A percentile compares a stretch with the other conserved stretches of the same genome.
Evolutionary conservation across 2,888 invertebrate genomes (phyloP).

Genomic region (Synergus gifuensis): DNA sequence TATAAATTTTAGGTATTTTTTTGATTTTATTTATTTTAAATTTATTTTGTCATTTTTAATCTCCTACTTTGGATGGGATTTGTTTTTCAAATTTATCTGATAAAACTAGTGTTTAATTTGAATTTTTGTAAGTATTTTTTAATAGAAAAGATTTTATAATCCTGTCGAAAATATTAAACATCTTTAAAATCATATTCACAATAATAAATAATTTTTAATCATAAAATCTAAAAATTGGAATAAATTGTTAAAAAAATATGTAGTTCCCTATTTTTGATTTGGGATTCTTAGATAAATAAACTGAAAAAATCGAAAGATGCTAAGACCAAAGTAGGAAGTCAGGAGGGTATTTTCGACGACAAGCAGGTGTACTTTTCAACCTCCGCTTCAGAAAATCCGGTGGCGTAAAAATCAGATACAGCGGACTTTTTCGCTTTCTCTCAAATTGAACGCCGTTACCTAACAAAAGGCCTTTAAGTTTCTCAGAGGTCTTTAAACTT

Average conservation of each 20-base stretch:
- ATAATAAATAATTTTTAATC: neutral
- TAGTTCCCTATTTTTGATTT: neutral
- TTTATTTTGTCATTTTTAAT: neutral
- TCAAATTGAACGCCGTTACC: neutral
- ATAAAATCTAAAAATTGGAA: neutral
- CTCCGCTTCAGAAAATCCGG: neutral
- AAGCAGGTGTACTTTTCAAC: conserved; percentile 11
- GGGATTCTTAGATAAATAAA: neutral
- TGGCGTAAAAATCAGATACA: conserved; percentile 16
- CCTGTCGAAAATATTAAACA: neutral
- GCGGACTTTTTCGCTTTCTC: neutral
- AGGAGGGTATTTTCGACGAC: neutral
- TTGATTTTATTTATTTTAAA: too few species aligned
- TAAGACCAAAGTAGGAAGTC: neutral
- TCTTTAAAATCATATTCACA: neutral
- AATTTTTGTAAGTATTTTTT: too few species aligned
- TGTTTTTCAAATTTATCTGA: too few species aligned
- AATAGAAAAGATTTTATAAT: too few species aligned
- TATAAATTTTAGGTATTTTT: too few species aligned
- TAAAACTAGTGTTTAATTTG: too few species aligned
- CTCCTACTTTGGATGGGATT: too few species aligned
- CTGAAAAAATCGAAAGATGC: neutral
- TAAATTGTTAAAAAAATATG: neutral
- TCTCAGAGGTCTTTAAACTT: neutral
- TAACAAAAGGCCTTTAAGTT: neutral